Conservation (phyloP, 2,113 vertebrate species). For the Ophiodon elongatus region DNA sequence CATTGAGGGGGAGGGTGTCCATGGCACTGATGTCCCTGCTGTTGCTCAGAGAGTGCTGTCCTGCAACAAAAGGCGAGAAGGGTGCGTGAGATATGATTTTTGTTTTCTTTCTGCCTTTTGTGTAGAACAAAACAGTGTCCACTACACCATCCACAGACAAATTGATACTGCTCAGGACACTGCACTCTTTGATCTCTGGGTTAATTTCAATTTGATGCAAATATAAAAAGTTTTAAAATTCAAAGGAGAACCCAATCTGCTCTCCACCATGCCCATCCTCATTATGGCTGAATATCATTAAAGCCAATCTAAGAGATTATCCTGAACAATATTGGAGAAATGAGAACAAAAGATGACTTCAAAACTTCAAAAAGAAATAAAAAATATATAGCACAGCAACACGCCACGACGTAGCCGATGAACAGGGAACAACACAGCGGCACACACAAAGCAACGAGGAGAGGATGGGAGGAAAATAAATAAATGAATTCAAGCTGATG, state of each 20-base stretch:
- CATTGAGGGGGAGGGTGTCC: slow-evolving; percentile 99
- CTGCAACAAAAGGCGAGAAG: slow-evolving; percentile 83
- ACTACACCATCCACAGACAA: slow-evolving; percentile 67
- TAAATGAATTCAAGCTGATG: slow-evolving; percentile 82
- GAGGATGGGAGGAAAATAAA: slow-evolving; percentile 72
- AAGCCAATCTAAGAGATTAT: slow-evolving; percentile 85
- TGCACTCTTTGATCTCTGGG: slow-evolving; percentile 65
- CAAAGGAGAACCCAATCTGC: slow-evolving; percentile 62
- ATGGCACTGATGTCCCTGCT: slow-evolving; percentile 99
- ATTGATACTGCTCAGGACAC: slow-evolving; percentile 98
- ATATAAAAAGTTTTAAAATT: slow-evolving; percentile 50
- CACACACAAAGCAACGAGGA: slow-evolving; percentile 85
- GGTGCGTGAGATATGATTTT: slow-evolving; percentile 49
- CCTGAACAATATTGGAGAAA: slow-evolving; percentile 89
- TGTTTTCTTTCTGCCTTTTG: not conserved
- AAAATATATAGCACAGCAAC: slow-evolving; percentile 40
- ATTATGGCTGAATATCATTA: slow-evolving; percentile 48
- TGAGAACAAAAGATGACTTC: slow-evolving; percentile 58
- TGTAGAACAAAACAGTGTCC: slow-evolving; percentile 21
- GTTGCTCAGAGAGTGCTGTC: slow-evolving; percentile 98
- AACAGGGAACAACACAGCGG: slow-evolving; percentile 78
- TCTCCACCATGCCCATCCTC: slow-evolving; percentile 34
- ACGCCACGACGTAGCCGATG: slow-evolving; percentile 45
- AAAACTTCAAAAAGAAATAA: too few relatives aligned
- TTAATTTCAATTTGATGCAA: slow-evolving; percentile 61